Evolutionary conservation across 2,797 vertebrate species (phyloP).

Genomic region (Danio kyathit): DNA sequence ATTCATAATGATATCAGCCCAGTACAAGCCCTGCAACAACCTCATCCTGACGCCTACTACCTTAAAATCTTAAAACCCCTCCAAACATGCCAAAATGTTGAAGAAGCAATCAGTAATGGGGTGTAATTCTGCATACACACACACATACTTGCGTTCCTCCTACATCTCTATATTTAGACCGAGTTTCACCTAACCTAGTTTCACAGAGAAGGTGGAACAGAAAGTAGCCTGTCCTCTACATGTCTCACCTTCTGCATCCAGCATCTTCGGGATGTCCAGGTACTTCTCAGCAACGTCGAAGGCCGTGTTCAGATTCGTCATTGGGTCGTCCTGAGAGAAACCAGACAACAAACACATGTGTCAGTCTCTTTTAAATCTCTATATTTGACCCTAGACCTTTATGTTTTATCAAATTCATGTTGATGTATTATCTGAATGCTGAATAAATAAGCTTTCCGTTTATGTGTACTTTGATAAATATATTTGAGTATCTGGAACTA

Average conservation of each 20-base stretch:
- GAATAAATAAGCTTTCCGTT: no score
- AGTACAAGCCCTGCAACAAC: no score
- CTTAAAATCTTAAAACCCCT: not conserved
- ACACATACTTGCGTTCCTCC: slow-evolving; percentile 36
- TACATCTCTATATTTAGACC: slow-evolving; percentile 49
- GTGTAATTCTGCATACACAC: slow-evolving; percentile 23
- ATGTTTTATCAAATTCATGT: no score
- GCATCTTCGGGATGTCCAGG: slow-evolving; percentile 96
- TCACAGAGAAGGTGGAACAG: slow-evolving; percentile 20
- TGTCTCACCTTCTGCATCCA: slow-evolving; percentile 92
- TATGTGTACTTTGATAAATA: no score
- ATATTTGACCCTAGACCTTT: no score
- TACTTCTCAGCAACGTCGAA: slow-evolving; percentile 95
- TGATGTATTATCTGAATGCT: no score
- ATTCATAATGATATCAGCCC: not conserved
- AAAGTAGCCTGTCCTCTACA: slow-evolving; percentile 15
- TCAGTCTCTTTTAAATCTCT: not conserved
- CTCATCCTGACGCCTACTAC: no score
- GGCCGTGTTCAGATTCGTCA: slow-evolving; percentile 94
- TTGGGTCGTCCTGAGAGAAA: slow-evolving; percentile 86
- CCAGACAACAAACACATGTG: not conserved
- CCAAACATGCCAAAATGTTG: not conserved
- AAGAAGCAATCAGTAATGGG: not conserved
- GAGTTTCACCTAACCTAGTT: slow-evolving; percentile 32
- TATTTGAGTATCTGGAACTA: no score